Base-by-base conservation (phyloP, 1,140 invertebrate species). In the Polyergus mexicanus region DNA sequence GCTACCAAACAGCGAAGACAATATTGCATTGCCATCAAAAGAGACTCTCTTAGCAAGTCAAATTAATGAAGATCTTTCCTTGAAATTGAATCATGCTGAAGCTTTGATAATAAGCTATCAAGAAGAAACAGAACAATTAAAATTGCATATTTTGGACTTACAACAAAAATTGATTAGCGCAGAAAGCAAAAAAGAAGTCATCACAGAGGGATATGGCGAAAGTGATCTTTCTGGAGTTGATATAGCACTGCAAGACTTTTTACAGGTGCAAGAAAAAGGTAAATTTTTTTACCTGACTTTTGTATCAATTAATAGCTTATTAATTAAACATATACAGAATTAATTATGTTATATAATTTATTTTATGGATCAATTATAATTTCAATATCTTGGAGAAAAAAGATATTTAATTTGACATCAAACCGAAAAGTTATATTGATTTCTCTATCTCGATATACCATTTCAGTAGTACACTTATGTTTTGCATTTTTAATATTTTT, bases 201-300 rank as follows among this genome's bases (percentile, higher is more conserved):
- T 97, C 19, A 96, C 96, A 2, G 96, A 97, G 92, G 96, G 96
- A 84, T 97, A 95, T 86, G 96, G 96, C 4, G 95, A 96, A 81
- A 93, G 94, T 56, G 90, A 94, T 60, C 92, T 94, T 41, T 80
- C 86, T 1, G 86, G 91, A 16, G 85, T 85, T 8, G 92, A 94
- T 35, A 89, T 93, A 80, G 75, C 88, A 0, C 76, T 92, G 19
- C 93, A 94, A 78, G 94, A 95, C 75, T 90, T 95, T 19, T 93
- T 92, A 11, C 92, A 94, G 68, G 65, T 95, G 38, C 91, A 95
- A 88, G 95, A 95, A 25, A 94, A 93, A 92, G 94, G 94, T 95
- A 86, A 28, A 54, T 11, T 65, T 22, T 60, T 22, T 56, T 65
- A 84, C 62, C 2, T 41, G 1, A 86, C 54, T 75, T 84, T 80